These are phyloP conservation scores for Masticophis lateralis DNA, from an alignment of 2,797 vertebrate genomes.

Conservation along the genomic window DNA sequence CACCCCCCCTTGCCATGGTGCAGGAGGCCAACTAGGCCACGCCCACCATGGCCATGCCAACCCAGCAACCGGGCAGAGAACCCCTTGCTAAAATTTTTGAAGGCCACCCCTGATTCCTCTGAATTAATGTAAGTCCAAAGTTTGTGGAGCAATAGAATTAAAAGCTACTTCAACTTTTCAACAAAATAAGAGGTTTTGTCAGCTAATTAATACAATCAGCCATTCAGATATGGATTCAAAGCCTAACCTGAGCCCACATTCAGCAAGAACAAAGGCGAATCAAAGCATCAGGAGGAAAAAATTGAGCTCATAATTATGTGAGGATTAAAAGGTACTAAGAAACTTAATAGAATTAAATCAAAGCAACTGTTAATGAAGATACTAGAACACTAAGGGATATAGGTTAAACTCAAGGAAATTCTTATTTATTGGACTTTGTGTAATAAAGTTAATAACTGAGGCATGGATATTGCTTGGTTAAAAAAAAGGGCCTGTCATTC, in stretches of 20 bases:
- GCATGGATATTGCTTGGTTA: background rate
- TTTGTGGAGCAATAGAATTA: background rate
- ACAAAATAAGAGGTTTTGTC: background rate
- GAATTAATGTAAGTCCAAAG: background rate
- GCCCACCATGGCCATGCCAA: no score
- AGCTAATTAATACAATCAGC: background rate
- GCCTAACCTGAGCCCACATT: background rate
- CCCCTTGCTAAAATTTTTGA: no score
- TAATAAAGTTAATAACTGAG: background rate
- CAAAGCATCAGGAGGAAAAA: slow-evolving; percentile 1
- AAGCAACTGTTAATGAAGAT: slow-evolving; percentile 14
- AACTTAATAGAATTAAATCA: slow-evolving; percentile 23
- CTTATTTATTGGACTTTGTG: background rate
- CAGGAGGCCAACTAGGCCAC: no score
- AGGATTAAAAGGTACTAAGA: slow-evolving; percentile 14
- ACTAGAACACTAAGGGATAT: slow-evolving; percentile 7
- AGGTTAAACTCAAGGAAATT: background rate
- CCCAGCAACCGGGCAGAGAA: no score
- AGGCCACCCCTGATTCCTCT: background rate
- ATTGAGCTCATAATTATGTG: slow-evolving; percentile 5
- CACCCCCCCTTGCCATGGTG: no score
- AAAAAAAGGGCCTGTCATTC: background rate
- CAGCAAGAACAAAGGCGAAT: background rate
- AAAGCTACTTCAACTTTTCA: background rate
- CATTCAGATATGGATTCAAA: slow-evolving; percentile 1